Evolutionary conservation across 2,797 vertebrate species (phyloP).

Genomic region (Tokudaia tokunoshimensis): DNA sequence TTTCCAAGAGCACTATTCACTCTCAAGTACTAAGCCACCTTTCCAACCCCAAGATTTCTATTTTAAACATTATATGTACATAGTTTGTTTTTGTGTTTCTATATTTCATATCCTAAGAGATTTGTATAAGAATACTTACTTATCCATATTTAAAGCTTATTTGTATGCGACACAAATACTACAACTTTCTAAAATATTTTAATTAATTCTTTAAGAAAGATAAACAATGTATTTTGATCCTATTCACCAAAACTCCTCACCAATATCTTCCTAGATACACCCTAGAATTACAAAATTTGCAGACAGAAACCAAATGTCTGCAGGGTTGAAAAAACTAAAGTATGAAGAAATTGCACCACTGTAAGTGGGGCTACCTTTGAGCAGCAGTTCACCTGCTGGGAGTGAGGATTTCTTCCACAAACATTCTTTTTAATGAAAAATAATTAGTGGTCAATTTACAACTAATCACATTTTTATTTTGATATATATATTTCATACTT

Average conservation of each 20-base stretch:
- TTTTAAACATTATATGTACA: conserved; percentile 15
- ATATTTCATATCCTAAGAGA: conserved; percentile 32
- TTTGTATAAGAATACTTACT: background rate
- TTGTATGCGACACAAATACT: conserved; percentile 1
- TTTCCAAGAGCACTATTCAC: background rate
- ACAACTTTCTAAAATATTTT: background rate
- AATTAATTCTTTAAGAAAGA: background rate
- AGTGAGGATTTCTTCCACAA: background rate
- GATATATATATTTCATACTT: background rate
- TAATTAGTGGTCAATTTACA: conserved; percentile 40
- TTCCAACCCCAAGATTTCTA: background rate
- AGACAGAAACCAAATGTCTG: conserved; percentile 6
- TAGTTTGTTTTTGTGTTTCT: conserved; percentile 21
- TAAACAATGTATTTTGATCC: background rate
- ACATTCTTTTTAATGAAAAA: conserved; percentile 35
- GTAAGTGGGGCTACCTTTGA: background rate
- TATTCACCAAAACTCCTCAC: background rate
- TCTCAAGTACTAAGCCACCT: background rate
- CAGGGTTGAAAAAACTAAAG: background rate
- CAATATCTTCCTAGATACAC: background rate
- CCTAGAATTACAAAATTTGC: conserved; percentile 18
- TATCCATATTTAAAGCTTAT: conserved; percentile 29
- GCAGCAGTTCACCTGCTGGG: background rate
- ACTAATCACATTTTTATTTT: conserved; percentile 3
- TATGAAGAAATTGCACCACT: background rate